A percentile compares a stretch with the other conserved stretches of the same genome.
Conservation (phyloP, 2,797 vertebrate species). For the Characodon lateralis region DNA sequence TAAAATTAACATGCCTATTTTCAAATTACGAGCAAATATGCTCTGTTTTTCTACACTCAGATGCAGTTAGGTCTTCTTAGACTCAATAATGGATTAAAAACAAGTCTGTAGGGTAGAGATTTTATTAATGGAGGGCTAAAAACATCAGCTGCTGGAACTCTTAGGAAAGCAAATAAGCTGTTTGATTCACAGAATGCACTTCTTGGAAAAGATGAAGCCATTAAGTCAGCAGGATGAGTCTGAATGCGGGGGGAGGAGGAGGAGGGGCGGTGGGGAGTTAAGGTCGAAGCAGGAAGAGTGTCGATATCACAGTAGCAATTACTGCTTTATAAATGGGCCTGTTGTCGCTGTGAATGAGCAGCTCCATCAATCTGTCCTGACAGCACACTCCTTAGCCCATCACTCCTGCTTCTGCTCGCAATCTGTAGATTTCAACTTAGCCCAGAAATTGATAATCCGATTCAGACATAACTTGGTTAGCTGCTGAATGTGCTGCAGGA, state of each 20-base stretch:
- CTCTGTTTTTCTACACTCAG: background rate
- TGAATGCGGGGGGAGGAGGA: slow-evolving; percentile 26
- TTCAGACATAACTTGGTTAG: slow-evolving; percentile 87
- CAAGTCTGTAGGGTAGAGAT: background rate
- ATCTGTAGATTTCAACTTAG: slow-evolving; percentile 89
- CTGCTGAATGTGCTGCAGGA: slow-evolving; percentile 73
- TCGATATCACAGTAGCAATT: slow-evolving; percentile 88
- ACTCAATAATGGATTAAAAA: background rate
- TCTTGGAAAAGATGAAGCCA: slow-evolving; percentile 44
- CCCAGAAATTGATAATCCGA: slow-evolving; percentile 90
- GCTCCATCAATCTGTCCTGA: slow-evolving; percentile 86
- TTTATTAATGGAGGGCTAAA: slow-evolving; percentile 23
- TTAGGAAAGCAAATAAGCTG: slow-evolving; percentile 45
- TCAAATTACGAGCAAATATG: background rate
- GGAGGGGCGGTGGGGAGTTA: slow-evolving; percentile 78
- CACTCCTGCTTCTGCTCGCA: slow-evolving; percentile 83
- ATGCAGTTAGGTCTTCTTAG: background rate
- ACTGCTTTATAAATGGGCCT: slow-evolving; percentile 88
- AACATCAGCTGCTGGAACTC: slow-evolving; percentile 41
- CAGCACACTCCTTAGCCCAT: slow-evolving; percentile 84
- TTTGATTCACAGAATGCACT: slow-evolving; percentile 56
- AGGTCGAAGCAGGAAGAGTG: slow-evolving; percentile 85
- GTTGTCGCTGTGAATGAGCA: slow-evolving; percentile 84
- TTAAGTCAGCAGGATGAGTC: slow-evolving; percentile 30
- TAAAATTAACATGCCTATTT: background rate